A percentile compares a stretch with the other conserved stretches of the same genome.
Evolutionary conservation across 2,888 invertebrate species (phyloP).

Genomic region (Sinohyriopsis cumingii): DNA sequence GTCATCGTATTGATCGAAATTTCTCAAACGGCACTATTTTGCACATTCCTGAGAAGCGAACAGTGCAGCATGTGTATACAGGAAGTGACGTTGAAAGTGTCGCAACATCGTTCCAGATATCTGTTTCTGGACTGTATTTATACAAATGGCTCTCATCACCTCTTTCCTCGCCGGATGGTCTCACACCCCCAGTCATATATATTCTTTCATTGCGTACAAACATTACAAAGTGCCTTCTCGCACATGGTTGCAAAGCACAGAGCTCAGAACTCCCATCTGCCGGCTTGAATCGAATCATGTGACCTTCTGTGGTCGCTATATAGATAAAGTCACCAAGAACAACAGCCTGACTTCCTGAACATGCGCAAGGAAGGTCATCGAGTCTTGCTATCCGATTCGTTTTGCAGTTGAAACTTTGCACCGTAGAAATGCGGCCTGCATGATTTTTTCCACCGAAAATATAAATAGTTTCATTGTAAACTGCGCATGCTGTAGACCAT

Average conservation of each 20-base stretch:
- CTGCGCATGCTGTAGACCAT: conserved; percentile 13
- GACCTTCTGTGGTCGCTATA: conserved; percentile 36
- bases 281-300: conserved; percentile 33
- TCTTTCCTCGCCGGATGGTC: conserved; percentile 5
- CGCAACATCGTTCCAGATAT: conserved; percentile 24
- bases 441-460: conserved; percentile 31
- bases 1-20: too few relatives aligned
- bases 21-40: conserved; percentile 26
- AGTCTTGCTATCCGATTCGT: conserved; percentile 15
- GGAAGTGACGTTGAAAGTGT: conserved; percentile 19
- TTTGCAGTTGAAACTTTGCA: conserved; percentile 21
- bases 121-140: conserved; percentile 30
- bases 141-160: conserved; percentile 5
- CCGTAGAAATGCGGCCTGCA: conserved; percentile 23
- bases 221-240: conserved; percentile 28
- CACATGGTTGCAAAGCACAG: conserved; percentile 27
- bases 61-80: conserved; percentile 27
- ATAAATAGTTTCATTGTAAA: conserved; percentile 21
- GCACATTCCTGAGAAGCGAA: conserved; percentile 29
- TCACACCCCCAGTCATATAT: conserved; percentile 32
- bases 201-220: conserved; percentile 30
- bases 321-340: conserved; percentile 22
- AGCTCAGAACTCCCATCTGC: conserved; percentile 13
- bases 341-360: conserved; percentile 25
- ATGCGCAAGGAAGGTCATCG: conserved; percentile 23